These are phyloP conservation scores for Harpegnathos saltator DNA, from an alignment of 1,140 invertebrate genomes.

Conservation along the genomic window DNA sequence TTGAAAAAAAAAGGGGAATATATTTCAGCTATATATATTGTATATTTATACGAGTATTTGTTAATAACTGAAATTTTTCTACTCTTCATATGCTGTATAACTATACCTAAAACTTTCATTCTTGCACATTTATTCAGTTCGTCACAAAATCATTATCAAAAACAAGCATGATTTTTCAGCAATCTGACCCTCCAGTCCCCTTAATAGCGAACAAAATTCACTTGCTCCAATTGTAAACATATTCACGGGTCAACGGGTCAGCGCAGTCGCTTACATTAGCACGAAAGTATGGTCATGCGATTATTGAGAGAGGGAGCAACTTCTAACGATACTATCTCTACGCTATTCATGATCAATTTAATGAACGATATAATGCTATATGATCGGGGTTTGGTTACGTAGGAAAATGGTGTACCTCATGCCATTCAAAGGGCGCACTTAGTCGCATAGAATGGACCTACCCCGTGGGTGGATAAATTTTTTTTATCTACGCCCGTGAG, in stretches of 20 bases:
- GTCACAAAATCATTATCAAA: too few relatives aligned
- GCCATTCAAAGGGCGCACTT: slow-evolving; percentile 29
- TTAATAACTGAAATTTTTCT: too few relatives aligned
- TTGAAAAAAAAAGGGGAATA: too few relatives aligned
- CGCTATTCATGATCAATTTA: slow-evolving; percentile 50
- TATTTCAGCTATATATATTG: too few relatives aligned
- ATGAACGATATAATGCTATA: slow-evolving; percentile 45
- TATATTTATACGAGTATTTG: too few relatives aligned
- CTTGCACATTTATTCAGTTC: too few relatives aligned
- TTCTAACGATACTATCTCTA: slow-evolving; percentile 12
- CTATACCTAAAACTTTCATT: too few relatives aligned
- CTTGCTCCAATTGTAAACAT: neutral
- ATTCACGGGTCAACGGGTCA: neutral
- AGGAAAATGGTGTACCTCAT: slow-evolving; percentile 28
- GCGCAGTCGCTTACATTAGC: neutral
- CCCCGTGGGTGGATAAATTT: slow-evolving; percentile 32
- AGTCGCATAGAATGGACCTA: slow-evolving; percentile 27
- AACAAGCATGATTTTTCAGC: too few relatives aligned
- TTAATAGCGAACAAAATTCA: slow-evolving; percentile 8
- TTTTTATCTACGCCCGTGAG: slow-evolving; percentile 23
- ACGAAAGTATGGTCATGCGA: neutral
- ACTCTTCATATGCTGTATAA: too few relatives aligned
- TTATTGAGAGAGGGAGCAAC: slow-evolving; percentile 28
- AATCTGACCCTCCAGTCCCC: too few relatives aligned
- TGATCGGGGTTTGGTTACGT: slow-evolving; percentile 36